Base-by-base conservation (phyloP, 1,140 invertebrate species). In the Sminthurinus signatus region DNA sequence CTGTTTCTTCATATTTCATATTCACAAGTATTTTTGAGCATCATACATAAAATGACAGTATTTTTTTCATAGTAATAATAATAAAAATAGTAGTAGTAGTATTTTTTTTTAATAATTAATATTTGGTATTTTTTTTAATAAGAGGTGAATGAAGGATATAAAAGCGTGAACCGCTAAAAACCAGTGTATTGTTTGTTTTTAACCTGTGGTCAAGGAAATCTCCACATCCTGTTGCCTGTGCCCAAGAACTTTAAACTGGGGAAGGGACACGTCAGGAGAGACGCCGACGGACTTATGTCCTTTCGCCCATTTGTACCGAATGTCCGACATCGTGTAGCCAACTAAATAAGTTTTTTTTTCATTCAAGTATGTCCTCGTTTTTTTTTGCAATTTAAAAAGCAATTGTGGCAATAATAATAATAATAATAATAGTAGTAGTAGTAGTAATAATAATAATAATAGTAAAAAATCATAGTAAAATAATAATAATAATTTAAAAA, bases 291-390 rank as follows among this genome's bases (percentile, higher is more conserved):
- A 92, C 78, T 86, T 83, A 78, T 84, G 81, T 78, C 89, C 88
- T 80, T 87, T 85, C 80, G 87, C 86, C 92, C 93, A 96, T 83
- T 88, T 91, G 85, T 96, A 96, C 79, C 88, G 86, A 83, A 96
- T 96, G 86, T 96, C 93, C 82, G 87, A 88, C 86, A 92, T 94
- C 82, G 89, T 92, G 86, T 95, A 96, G 82, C 92, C 92, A 87
- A 94, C 91, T 90, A 83, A 79, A 60, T 31, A 59, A 21, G 58
- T 57, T 64, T 55, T 36, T 36, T 36, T n/a, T n/a, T n/a, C n/a
- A n/a, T n/a, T n/a, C n/a, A n/a, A n/a, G n/a, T n/a, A n/a, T n/a
- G n/a, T n/a, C n/a, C n/a, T n/a, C n/a, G n/a, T n/a, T n/a, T n/a
- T n/a, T n/a, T n/a, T n/a, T n/a, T n/a, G n/a, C 39, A 42, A 42